Base-by-base conservation (phyloP, 2,797 vertebrate species). In the Phylloscopus collybita region DNA sequence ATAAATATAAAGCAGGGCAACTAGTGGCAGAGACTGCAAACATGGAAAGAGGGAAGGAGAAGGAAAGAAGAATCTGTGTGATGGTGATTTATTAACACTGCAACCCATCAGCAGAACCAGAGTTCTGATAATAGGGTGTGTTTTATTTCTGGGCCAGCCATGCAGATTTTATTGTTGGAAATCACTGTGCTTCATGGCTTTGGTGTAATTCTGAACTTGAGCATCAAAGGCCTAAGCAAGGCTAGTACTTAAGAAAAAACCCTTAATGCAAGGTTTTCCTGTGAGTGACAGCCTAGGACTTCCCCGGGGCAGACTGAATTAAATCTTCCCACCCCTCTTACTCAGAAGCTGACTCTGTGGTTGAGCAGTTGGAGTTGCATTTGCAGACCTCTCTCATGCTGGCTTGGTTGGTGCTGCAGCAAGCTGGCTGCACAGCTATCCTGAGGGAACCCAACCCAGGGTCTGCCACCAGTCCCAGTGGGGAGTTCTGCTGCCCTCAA, bases 401-500 rank as follows among this genome's bases (percentile, higher is more conserved):
- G n/a, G 10, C 14, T 70, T 34, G 34, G 29, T 10, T 40, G 47
- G 56, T 67, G 15, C 5, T 11, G 10, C 34, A 61, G n/a, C 51
- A 47, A 56, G 15, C 12, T 50, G 44, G n/a, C 16, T 54, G 30
- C 50, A 25, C 0, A 3, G 44, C 8, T 64, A 11, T 76, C 9
- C 57, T 25, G 20, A 42, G 30, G 23, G 16, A 7, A 13, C 16
- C 13, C 54, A 64, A 1, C 6, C 59, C n/a, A 49, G 36, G 8
- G 4, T 45, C 57, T 42, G 7, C 26, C 42, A 30, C 13, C 40
- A 56, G 20, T 36, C 23, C 47, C 19, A 27, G 13, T 0, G 0
- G 6, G 27, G 50, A 45, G 13, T 62, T 76, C 49, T 53, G 49
- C 6, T 32, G 3, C 19, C 16, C n/a, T 72, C 15, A 17, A 34